Percentiles rank a stretch among this genome's conserved stretches.
These are phyloP conservation scores for Catocala sponsa DNA, from an alignment of 2,888 invertebrate genomes.

Conservation along the genomic window DNA sequence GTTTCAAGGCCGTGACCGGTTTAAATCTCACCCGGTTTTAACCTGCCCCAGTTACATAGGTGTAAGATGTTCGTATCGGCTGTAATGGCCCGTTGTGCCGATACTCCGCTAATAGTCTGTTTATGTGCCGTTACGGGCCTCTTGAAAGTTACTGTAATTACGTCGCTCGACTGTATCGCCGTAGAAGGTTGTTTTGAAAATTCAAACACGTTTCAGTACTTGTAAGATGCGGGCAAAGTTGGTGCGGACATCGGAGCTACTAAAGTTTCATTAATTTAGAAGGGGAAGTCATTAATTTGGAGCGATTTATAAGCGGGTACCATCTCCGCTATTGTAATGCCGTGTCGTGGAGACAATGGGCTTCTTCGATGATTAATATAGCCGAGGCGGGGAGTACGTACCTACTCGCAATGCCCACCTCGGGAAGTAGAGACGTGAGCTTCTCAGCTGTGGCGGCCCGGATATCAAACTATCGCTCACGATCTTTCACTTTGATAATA, in stretches of 20 bases:
- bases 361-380: slow-evolving; percentile 30
- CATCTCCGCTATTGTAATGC: slow-evolving; percentile 49
- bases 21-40: slow-evolving; percentile 35
- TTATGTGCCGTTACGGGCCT: slow-evolving; percentile 16
- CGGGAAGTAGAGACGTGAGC: background rate
- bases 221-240: slow-evolving; percentile 8
- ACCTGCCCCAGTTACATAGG: slow-evolving; percentile 35
- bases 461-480: background rate
- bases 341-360: slow-evolving; percentile 51
- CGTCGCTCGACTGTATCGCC: slow-evolving; percentile 6
- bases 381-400: background rate
- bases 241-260: background rate
- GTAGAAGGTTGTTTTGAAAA: slow-evolving; percentile 15
- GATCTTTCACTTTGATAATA: background rate
- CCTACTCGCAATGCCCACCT: background rate
- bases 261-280: slow-evolving; percentile 29
- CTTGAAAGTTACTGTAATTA: slow-evolving; percentile 14
- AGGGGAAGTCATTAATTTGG: slow-evolving; percentile 37
- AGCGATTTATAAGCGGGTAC: slow-evolving; percentile 30
- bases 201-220: slow-evolving; percentile 32
- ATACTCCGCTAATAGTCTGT: slow-evolving; percentile 16
- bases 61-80: slow-evolving; percentile 6
- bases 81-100: background rate
- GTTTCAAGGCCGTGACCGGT: slow-evolving; percentile 51
- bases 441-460: no score